Evolutionary conservation across 2,888 invertebrate species (phyloP).

Genomic region (Unio pictorum): DNA sequence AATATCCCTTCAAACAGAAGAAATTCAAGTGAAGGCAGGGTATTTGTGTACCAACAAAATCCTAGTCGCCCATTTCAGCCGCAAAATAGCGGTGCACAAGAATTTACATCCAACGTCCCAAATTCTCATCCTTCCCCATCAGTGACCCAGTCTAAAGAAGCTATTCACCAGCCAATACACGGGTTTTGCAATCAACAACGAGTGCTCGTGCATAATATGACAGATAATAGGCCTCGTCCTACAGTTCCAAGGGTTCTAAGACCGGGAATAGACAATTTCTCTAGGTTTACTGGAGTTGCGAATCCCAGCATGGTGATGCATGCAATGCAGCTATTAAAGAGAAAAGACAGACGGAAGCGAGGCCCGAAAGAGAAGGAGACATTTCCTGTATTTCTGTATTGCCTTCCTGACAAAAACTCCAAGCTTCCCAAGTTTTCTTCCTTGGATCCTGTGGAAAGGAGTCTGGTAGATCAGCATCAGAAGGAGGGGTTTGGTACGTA

Average conservation of each 20-base stretch:
- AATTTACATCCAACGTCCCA: neutral
- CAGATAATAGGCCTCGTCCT: constrained; percentile 23
- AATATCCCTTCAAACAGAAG: neutral
- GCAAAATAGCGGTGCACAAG: constrained; percentile 1
- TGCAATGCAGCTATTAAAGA: constrained; percentile 37
- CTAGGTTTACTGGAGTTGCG: constrained; percentile 29
- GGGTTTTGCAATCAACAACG: neutral
- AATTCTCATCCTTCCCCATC: neutral
- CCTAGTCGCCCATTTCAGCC: constrained; percentile 7
- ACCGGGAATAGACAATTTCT: constrained; percentile 37
- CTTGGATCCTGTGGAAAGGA: constrained; percentile 37
- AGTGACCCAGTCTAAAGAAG: neutral
- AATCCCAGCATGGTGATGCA: constrained; percentile 37
- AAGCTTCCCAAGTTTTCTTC: constrained; percentile 51
- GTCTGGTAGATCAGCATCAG: constrained; percentile 44
- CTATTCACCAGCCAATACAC: neutral
- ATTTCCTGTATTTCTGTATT: constrained; percentile 46
- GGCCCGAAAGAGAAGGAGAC: constrained; percentile 53
- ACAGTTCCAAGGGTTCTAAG: constrained; percentile 25
- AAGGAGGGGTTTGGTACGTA: constrained; percentile 44
- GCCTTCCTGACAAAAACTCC: constrained; percentile 43
- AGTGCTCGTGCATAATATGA: constrained; percentile 3
- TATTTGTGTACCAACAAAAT: constrained; percentile 24
- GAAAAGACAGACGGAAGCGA: constrained; percentile 39
- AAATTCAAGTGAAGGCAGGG: constrained; percentile 25